Conservation (phyloP, 2,888 invertebrate species). For the Acanthosepion esculentum region DNA sequence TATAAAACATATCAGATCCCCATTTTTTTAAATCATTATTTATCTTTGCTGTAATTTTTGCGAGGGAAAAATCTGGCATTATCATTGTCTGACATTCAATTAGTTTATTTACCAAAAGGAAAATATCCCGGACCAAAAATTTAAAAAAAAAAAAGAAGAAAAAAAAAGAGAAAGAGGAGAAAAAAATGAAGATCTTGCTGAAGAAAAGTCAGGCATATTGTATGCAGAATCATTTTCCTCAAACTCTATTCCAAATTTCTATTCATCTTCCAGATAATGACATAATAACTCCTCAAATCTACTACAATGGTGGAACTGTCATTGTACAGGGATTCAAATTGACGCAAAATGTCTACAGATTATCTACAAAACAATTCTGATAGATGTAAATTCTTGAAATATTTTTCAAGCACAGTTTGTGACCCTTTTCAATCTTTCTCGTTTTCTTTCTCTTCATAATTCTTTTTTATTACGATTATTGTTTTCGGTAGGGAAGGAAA, state of each 20-base stretch:
- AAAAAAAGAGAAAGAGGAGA: too few species aligned
- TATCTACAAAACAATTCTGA: constrained; percentile 1
- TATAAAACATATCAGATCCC: neutral
- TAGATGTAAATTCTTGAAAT: neutral
- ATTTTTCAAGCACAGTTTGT: neutral
- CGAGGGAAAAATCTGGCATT: neutral
- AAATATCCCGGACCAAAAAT: neutral
- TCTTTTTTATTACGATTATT: neutral
- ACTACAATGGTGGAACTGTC: neutral
- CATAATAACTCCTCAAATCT: neutral
- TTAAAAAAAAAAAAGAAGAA: neutral
- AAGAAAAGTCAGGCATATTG: neutral
- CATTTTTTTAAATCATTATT: constrained; percentile 3
- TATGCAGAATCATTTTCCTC: neutral
- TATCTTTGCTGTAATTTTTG: neutral
- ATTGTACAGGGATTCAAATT: neutral
- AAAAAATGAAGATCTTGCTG: neutral
- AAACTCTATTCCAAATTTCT: neutral
- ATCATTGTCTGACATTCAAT: neutral
- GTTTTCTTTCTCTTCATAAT: neutral
- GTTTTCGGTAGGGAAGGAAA: neutral
- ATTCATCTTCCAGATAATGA: neutral
- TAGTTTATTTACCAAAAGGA: constrained; percentile 2
- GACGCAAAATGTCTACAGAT: neutral
- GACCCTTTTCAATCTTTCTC: neutral